Conservation (phyloP, 2,113 vertebrate species). For the Felis chaus region DNA sequence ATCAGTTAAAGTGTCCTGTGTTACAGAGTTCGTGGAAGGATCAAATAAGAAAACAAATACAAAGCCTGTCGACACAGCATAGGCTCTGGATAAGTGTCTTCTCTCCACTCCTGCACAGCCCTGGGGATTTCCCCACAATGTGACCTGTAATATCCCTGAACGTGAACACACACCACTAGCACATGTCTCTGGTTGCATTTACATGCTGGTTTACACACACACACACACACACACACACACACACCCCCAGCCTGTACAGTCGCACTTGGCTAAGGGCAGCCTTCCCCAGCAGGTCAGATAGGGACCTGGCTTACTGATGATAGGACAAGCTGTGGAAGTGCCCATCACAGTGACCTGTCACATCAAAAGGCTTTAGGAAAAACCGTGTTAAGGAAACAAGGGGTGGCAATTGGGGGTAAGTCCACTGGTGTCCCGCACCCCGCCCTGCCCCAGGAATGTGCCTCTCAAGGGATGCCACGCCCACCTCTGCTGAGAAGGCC, state of each 20-base stretch:
- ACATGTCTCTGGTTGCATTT: neutral
- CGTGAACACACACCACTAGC: neutral
- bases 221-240: neutral
- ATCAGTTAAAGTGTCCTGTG: neutral
- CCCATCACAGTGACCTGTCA: neutral
- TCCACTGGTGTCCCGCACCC: neutral
- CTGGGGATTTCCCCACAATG: neutral
- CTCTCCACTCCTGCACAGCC: neutral
- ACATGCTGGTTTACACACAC: neutral
- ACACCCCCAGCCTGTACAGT: neutral
- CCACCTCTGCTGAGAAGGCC: neutral
- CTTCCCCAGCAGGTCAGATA: neutral
- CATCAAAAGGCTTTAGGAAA: neutral
- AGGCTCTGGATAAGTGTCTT: neutral
- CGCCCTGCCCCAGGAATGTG: too few species aligned
- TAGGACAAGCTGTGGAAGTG: neutral
- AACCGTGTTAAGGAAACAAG: neutral
- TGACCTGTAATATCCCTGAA: neutral
- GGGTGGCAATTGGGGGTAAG: too few species aligned
- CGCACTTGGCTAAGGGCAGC: neutral
- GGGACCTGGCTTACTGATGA: neutral
- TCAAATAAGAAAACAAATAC: neutral
- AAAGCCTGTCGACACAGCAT: neutral
- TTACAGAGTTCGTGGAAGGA: neutral
- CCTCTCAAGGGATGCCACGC: neutral